phyloP scores from a whole-genome alignment of 2,797 vertebrate species.

The Siniperca scherzeri region DNA sequence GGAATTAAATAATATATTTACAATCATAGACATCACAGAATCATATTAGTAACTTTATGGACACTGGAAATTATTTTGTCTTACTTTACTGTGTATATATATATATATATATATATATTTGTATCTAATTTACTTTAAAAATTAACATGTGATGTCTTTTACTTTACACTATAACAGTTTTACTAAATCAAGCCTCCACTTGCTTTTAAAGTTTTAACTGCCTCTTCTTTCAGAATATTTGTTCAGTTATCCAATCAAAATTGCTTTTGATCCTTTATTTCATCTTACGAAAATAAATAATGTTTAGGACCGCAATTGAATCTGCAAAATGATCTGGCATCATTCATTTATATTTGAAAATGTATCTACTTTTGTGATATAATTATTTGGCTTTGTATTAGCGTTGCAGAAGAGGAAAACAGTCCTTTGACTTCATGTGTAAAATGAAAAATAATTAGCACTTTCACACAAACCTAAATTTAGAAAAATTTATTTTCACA shows the following conservation, averaged over 20 bases:
- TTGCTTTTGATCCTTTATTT: background rate
- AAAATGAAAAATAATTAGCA: constrained; percentile 14
- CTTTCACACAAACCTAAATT: constrained; percentile 61
- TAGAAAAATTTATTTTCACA: constrained; percentile 85
- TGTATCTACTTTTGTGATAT: too few species aligned
- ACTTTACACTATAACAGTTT: background rate
- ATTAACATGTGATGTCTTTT: background rate
- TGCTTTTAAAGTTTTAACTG: background rate
- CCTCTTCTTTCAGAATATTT: background rate
- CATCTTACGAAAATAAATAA: background rate
- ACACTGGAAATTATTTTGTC: background rate
- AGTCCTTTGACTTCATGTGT: background rate
- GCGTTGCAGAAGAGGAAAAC: background rate
- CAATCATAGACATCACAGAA: background rate
- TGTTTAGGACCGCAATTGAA: constrained; percentile 9
- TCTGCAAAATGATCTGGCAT: constrained; percentile 11
- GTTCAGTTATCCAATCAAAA: background rate
- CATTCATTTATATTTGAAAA: constrained; percentile 8
- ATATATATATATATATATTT: background rate
- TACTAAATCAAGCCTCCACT: background rate
- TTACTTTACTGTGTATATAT: background rate
- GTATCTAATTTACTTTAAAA: background rate
- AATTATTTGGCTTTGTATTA: background rate
- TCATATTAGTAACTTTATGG: background rate
- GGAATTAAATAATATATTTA: background rate